Evolutionary conservation across 2,888 invertebrate genomes (phyloP).

Genomic region (Sphinx pinastri): DNA sequence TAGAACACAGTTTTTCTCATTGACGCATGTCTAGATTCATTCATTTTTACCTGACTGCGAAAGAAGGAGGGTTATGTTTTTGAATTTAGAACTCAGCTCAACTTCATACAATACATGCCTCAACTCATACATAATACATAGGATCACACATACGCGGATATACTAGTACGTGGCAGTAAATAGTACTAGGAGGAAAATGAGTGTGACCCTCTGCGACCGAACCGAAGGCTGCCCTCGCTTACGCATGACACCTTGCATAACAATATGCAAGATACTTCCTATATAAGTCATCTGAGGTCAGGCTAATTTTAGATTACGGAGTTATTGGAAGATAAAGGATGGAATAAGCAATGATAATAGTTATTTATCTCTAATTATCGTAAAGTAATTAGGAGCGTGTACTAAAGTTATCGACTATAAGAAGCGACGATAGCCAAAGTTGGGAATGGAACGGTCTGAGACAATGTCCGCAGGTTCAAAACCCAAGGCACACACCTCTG

Average conservation of each 20-base stretch:
- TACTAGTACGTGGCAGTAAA: neutral
- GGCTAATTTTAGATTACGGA: constrained; percentile 20
- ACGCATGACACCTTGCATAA: constrained; percentile 36
- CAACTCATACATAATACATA: constrained; percentile 13
- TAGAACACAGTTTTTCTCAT: too few species aligned
- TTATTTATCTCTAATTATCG: too few species aligned
- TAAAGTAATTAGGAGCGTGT: too few species aligned
- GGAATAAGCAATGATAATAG: too few species aligned
- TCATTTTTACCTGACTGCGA: too few species aligned
- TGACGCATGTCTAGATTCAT: too few species aligned
- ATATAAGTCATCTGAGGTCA: constrained; percentile 22
- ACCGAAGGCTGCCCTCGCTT: neutral
- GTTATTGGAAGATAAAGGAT: neutral
- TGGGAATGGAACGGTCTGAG: too few species aligned
- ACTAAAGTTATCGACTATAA: too few species aligned
- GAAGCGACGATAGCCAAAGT: too few species aligned
- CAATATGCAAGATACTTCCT: constrained; percentile 35
- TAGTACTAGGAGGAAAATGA: constrained; percentile 21
- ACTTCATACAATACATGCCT: neutral
- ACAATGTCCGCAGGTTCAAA: too few species aligned
- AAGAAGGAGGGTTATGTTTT: too few species aligned
- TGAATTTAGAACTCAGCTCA: neutral
- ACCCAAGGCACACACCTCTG: too few species aligned
- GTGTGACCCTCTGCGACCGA: constrained; percentile 23
- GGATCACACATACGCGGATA: neutral